Evolutionary conservation across 2,113 vertebrate genomes (phyloP).

Genomic region (Polypterus senegalus): DNA sequence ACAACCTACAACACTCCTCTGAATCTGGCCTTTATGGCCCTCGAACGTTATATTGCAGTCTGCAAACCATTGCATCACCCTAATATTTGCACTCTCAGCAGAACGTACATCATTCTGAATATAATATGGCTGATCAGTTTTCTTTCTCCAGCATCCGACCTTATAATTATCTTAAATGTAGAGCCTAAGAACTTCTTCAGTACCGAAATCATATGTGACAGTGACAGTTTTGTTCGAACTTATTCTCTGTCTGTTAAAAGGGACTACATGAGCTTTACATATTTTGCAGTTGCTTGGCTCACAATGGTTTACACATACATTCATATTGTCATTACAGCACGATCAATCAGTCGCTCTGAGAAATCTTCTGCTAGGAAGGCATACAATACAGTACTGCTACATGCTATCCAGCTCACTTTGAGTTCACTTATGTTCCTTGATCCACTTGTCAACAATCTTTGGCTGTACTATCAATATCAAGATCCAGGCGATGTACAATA

Average conservation of each 20-base stretch:
- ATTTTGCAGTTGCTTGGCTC: conserved; percentile 4
- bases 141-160: conserved; percentile 3
- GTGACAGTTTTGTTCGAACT: background rate
- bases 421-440: background rate
- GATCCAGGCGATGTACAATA: background rate
- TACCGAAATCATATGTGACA: conserved; percentile 7
- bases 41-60: too few species aligned
- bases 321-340: conserved; percentile 24
- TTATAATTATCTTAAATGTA: conserved; percentile 18
- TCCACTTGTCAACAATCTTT: conserved; percentile 3
- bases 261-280: conserved; percentile 6
- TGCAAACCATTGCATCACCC: too few species aligned
- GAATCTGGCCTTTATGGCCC: too few species aligned
- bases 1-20: too few species aligned
- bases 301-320: conserved; percentile 21
- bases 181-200: conserved; percentile 10
- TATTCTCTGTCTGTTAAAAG: conserved; percentile 9
- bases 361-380: conserved; percentile 7
- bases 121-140: too few species aligned
- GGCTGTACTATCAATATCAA: too few species aligned
- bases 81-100: too few species aligned
- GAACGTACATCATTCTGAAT: too few species aligned
- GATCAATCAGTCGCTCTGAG: conserved; percentile 21
- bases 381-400: too few species aligned
- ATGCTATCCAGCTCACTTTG: too few species aligned